Base-by-base conservation (phyloP, 2,888 invertebrate genomes). In the Hypomecis atomaria region DNA sequence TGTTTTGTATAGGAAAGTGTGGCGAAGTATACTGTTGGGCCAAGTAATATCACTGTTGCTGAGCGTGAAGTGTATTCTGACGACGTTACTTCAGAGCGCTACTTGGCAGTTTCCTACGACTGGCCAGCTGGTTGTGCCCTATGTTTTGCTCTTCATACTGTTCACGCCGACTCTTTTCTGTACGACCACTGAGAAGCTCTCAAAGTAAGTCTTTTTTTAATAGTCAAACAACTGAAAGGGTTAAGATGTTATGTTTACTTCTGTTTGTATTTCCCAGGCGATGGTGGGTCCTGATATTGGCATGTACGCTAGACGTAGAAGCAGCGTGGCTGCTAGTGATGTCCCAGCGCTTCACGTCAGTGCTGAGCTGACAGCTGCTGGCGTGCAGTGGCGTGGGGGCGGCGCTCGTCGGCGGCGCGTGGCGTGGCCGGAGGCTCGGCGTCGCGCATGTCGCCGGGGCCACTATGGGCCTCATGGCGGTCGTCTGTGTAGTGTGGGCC, bases 371-470 rank as follows among this genome's bases (percentile, higher is more conserved):
- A 89, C 94, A 97, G 96, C 93, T 98, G 80, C 89, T 98, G 76
- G 96, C 97, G 71, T 97, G 97, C 85, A 96, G 97, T 68, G 96
- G 97, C 5, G 97, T 97, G 60, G 97, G 97, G 0, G 96, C 96
- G 8, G 97, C 97, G 5, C 85, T 97, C 70, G 94, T 97, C 40
- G 97, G 97, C 0, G 96, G 96, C 75, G 93, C 97, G 0, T 95
- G 96, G 87, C 92, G 97, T 34, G 95, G 96, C 6, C 96, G 96
- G 65, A 92, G 96, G 69, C 96, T 97, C 69, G 94, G 95, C 55
- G 94, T 96, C 77, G 94, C 95, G 3, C 97, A 97, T 79, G 95
- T 97, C 38, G 93, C 96, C 1, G 97, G 97, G 0, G 96, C 97
- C 23, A 95, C 95, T 9, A 90, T 97, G 63, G 97, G 97, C 68